Conservation (phyloP, 1,140 invertebrate species). For the Drosophila sp. region DNA sequence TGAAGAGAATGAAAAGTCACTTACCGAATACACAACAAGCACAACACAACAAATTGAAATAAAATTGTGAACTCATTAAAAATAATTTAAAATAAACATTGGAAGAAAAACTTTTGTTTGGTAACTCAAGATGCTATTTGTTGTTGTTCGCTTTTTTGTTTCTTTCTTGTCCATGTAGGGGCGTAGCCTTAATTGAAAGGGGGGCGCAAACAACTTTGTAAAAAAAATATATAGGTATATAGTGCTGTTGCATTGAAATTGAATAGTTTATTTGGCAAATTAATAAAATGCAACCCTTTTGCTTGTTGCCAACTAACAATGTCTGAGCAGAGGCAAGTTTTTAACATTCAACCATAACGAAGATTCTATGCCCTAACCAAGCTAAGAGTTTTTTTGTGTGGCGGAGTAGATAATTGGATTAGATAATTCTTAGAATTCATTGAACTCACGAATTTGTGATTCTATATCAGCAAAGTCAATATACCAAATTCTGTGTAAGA, state of each 20-base stretch:
- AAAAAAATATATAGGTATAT: background rate
- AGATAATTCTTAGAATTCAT: no score
- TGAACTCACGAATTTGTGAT: no score
- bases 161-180: background rate
- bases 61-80: slow-evolving; percentile 61
- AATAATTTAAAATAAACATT: slow-evolving; percentile 66
- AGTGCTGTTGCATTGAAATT: background rate
- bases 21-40: background rate
- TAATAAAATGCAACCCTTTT: slow-evolving; percentile 9
- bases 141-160: background rate
- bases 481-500: background rate
- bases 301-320: background rate
- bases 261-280: slow-evolving; percentile 8
- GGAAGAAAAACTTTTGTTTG: slow-evolving; percentile 34
- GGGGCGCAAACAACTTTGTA: background rate
- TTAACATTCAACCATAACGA: background rate
- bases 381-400: no score
- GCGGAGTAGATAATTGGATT: no score
- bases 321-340: background rate
- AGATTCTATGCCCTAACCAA: background rate
- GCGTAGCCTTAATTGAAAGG: background rate
- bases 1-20: background rate
- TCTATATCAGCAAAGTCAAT: background rate
- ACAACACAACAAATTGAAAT: slow-evolving; percentile 45
- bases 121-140: slow-evolving; percentile 31